Evolutionary conservation across 1,140 invertebrate species (phyloP).

Genomic region (Drosophila pruinosa): DNA sequence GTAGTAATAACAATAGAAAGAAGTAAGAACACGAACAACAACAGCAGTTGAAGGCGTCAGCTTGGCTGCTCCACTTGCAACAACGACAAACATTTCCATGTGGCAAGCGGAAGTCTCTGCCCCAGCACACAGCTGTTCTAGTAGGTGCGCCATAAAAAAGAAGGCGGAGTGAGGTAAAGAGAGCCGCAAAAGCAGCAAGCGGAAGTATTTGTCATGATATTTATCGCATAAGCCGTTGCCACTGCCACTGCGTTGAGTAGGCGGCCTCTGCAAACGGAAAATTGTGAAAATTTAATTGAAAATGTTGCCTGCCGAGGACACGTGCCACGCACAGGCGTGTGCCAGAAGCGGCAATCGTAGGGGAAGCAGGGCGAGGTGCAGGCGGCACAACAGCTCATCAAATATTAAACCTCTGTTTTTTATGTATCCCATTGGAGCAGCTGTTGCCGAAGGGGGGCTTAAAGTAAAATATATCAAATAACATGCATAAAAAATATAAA

Average conservation of each 20-base stretch:
- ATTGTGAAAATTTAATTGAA: constrained; percentile 81
- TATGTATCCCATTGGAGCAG: constrained; percentile 40
- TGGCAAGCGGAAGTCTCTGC: constrained; percentile 58
- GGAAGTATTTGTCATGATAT: constrained; percentile 78
- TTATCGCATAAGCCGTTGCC: constrained; percentile 75
- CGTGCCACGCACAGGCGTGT: constrained; percentile 30
- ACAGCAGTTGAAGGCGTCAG: constrained; percentile 15
- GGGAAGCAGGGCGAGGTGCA: not conserved
- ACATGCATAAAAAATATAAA: constrained; percentile 36
- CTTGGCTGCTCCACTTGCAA: constrained; percentile 48
- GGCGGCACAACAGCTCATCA: constrained; percentile 49
- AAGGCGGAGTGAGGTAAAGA: constrained; percentile 6
- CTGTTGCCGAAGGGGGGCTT: constrained; percentile 31
- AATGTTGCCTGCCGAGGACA: constrained; percentile 44
- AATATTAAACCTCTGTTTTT: constrained; percentile 59
- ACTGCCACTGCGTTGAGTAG: constrained; percentile 27
- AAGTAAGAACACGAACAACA: constrained; percentile 33
- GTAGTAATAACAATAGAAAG: constrained; percentile 25
- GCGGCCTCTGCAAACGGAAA: constrained; percentile 48
- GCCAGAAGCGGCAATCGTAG: not conserved
- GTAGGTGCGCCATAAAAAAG: constrained; percentile 29
- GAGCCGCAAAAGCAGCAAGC: constrained; percentile 33
- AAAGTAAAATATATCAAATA: constrained; percentile 12
- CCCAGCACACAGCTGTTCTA: not conserved
- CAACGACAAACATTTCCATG: constrained; percentile 54